Evolutionary conservation across 1,140 invertebrate genomes (phyloP), one percentile per base, ranked within the genome.

Genomic region (Euwallacea fornicatus): DNA sequence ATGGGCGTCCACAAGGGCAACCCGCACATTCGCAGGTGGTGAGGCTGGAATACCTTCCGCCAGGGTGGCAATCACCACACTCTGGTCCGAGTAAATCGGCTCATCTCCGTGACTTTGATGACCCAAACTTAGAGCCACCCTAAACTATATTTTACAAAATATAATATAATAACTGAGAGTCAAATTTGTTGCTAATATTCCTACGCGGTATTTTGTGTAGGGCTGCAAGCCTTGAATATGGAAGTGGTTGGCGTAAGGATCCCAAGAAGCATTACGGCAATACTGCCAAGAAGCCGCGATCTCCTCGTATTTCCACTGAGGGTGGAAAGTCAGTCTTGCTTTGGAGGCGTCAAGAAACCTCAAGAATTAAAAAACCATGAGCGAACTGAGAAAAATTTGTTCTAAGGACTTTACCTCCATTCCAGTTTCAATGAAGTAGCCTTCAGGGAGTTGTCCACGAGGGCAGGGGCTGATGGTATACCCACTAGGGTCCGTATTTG

Each of bases 181-280:
- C 15, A 65, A 63, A 58, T 9, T 33, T 21, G 13, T 53, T 8
- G 33, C 15, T 7, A 15, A n/a, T 44, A 44, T 0, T 21, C 84
- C 83, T 84, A 96, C 94, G 83, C 89, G 86, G 78, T 96, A 97
- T 78, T 93, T 94, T 0, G 93, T 93, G 78, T 94, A 97, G 0
- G 95, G 94, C 59, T 91, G 88, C 7, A 97, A 84, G 73, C 90
- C 87, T 56, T 91, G 86, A 0, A 96, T 86, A 10, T 86, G 82
- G 73, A 86, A 84, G n/a, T 90, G 87, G 8, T 86, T 87, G 71
- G 89, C 87, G 53, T 89, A 83, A 13, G 84, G 79, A 11, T 85
- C 86, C 84, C 88, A 91, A 55, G 85, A 87, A 74, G 89, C 88
- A 80, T 89, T 89, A 41, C 85, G 84, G 75, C 88, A 91, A 74